Percentiles rank a stretch among this genome's conserved stretches.
Conservation (phyloP, 2,888 invertebrate genomes). For the Apoda limacodes region DNA sequence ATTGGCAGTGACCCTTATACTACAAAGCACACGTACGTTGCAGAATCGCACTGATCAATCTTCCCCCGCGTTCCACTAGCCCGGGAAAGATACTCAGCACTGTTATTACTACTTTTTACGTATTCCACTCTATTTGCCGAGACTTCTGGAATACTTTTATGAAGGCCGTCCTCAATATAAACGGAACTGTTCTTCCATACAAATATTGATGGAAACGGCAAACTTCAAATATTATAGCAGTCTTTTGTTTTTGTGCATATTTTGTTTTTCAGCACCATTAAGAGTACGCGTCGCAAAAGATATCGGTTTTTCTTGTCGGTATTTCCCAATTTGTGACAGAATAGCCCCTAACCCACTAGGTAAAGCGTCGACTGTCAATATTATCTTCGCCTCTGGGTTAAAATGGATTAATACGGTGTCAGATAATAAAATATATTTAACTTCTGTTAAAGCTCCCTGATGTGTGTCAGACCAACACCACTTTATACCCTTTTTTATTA, state of each 20-base stretch:
- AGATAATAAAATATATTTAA: constrained; percentile 9
- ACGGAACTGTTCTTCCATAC: constrained; percentile 10
- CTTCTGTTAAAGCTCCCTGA: constrained; percentile 7
- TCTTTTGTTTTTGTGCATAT: no score
- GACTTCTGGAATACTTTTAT: constrained; percentile 17
- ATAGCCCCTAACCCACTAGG: no score
- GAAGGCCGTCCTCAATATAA: constrained; percentile 14
- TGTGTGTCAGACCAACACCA: constrained; percentile 12
- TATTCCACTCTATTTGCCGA: constrained; percentile 17
- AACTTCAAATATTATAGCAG: constrained; percentile 9
- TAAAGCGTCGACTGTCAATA: constrained; percentile 22
- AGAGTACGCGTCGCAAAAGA: constrained; percentile 18
- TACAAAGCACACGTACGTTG: constrained; percentile 12
- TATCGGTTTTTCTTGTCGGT: constrained; percentile 13
- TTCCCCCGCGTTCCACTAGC: background rate
- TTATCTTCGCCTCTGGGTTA: constrained; percentile 13
- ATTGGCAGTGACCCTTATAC: constrained; percentile 10
- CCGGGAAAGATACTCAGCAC: constrained; percentile 1
- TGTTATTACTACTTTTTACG: no score
- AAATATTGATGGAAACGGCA: constrained; percentile 8
- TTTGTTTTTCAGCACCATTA: no score
- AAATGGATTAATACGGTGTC: constrained; percentile 4
- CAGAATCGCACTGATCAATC: constrained; percentile 4
- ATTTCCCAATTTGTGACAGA: constrained; percentile 15
- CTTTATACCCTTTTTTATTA: constrained; percentile 12